phyloP scores from a whole-genome alignment of 2,888 invertebrate genomes.

The Lasioglossum leucozonium region DNA sequence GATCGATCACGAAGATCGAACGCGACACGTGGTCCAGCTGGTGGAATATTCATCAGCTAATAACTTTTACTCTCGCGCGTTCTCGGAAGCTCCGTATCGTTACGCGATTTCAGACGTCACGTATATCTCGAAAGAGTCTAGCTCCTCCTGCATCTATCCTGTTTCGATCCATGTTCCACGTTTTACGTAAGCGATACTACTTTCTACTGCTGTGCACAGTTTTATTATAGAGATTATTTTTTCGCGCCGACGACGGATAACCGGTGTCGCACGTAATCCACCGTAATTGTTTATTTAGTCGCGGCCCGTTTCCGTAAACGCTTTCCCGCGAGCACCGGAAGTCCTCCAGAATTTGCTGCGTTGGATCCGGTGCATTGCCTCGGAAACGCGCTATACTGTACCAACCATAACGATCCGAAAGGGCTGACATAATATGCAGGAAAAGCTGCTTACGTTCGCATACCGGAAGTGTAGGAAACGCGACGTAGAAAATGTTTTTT shows the following conservation, averaged over 20 bases:
- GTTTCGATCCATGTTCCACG: conserved; percentile 27
- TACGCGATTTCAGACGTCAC: background rate
- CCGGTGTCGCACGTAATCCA: conserved; percentile 47
- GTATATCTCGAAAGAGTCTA: conserved; percentile 9
- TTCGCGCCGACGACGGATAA: conserved; percentile 25
- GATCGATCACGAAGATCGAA: background rate
- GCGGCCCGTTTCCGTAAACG: conserved; percentile 28
- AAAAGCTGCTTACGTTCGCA: background rate
- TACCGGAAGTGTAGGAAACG: background rate
- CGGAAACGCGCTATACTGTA: background rate
- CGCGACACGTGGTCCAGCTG: background rate
- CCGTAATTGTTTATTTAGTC: conserved; percentile 45
- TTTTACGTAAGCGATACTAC: conserved; percentile 66
- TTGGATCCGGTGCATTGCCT: background rate
- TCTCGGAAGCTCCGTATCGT: background rate
- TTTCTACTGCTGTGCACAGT: conserved; percentile 60
- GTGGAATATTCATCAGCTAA: background rate
- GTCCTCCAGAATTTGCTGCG: background rate
- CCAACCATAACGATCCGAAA: background rate
- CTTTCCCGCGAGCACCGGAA: conserved; percentile 8
- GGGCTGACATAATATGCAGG: background rate
- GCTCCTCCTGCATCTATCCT: conserved; percentile 18
- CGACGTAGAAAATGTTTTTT: background rate
- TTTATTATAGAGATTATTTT: conserved; percentile 63
- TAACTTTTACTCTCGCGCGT: background rate